Conservation (phyloP, 2,888 invertebrate genomes). For the Plebejus argus region DNA sequence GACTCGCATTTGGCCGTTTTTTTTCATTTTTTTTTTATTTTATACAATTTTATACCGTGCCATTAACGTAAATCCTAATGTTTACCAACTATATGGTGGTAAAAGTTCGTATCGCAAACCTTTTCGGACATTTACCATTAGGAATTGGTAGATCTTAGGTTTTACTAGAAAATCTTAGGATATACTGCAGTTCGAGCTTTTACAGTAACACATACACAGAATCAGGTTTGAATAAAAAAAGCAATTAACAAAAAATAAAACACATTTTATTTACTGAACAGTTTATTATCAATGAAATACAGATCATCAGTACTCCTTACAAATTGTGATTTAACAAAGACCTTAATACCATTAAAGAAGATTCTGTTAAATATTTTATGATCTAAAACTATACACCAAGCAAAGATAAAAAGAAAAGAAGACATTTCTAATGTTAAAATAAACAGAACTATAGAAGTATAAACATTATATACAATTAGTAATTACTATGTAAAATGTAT, state of each 20-base stretch:
- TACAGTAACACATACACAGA: too few species aligned
- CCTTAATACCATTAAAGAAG: neutral
- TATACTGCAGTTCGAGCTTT: too few species aligned
- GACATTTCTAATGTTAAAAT: neutral
- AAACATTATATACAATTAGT: neutral
- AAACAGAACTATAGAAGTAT: neutral
- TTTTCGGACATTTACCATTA: too few species aligned
- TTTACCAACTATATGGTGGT: too few species aligned
- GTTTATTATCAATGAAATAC: slow-evolving; percentile 20
- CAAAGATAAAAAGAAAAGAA: neutral
- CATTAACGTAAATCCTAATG: too few species aligned
- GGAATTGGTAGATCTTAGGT: too few species aligned
- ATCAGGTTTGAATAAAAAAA: neutral
- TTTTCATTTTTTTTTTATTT: too few species aligned
- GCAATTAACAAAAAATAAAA: neutral
- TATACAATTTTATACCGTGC: too few species aligned
- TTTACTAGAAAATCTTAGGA: too few species aligned
- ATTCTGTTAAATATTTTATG: neutral
- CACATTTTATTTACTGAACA: neutral
- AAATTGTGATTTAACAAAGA: neutral
- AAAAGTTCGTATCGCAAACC: too few species aligned
- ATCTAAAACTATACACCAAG: neutral
- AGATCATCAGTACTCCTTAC: neutral
- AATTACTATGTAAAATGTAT: too few species aligned
- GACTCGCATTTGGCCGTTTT: too few species aligned